These are phyloP conservation scores for Passer montanus DNA, from an alignment of 2,113 vertebrate species.

Conservation along the genomic window DNA sequence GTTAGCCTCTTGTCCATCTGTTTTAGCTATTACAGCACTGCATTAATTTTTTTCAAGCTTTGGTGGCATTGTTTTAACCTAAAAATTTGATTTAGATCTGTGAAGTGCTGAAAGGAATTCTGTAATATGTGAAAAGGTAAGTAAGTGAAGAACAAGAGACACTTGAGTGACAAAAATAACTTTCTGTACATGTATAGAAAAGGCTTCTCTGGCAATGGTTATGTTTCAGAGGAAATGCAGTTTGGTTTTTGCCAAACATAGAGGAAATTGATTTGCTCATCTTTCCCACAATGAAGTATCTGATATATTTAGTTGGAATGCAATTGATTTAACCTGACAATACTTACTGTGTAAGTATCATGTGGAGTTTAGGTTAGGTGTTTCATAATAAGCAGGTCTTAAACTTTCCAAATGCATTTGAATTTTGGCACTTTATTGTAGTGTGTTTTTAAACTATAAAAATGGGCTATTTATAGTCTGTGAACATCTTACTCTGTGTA, in stretches of 20 bases:
- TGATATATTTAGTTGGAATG: not conserved
- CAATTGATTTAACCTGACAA: not conserved
- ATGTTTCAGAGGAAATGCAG: not conserved
- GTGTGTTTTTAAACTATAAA: not conserved
- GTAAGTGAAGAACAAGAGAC: not conserved
- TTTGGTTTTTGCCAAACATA: not conserved
- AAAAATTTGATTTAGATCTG: not conserved
- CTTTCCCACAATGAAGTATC: not conserved
- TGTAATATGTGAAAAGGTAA: not conserved
- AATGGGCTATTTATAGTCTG: not conserved
- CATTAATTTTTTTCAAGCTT: not conserved
- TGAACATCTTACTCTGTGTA: not conserved
- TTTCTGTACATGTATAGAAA: not conserved
- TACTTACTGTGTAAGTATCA: not conserved
- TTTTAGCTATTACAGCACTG: not conserved
- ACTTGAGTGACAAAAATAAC: not conserved
- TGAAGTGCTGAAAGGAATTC: not conserved
- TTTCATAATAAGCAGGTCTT: not conserved
- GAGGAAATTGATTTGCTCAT: not conserved
- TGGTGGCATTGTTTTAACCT: not conserved
- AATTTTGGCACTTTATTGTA: not conserved
- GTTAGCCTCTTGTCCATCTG: not conserved
- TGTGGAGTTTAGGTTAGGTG: not conserved
- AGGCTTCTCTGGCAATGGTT: not conserved
- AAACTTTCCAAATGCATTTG: not conserved